A percentile compares a stretch with the other conserved stretches of the same genome.
Conservation (phyloP, 23 tunicate genomes). For the Halocynthia aurantium region DNA sequence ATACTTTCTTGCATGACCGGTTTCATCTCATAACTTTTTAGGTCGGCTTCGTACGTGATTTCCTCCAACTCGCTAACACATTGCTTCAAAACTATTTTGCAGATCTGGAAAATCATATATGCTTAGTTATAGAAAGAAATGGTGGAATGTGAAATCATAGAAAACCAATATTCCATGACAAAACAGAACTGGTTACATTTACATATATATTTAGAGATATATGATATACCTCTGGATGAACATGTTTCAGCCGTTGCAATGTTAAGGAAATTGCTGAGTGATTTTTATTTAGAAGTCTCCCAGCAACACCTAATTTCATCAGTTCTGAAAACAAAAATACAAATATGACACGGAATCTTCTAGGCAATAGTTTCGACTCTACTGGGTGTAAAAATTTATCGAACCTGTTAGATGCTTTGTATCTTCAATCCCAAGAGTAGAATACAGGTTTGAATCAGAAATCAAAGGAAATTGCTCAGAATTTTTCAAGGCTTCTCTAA, state of each 20-base stretch:
- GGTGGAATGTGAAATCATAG: no score
- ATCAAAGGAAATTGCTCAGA: background rate
- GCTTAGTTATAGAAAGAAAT: no score
- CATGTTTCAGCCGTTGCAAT: background rate
- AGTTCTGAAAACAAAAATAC: conserved; percentile 21
- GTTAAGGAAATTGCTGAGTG: background rate
- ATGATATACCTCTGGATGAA: background rate
- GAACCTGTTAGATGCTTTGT: conserved; percentile 8
- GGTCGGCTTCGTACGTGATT: conserved; percentile 5
- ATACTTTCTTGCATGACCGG: conserved; percentile 63
- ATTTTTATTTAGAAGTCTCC: conserved; percentile 17
- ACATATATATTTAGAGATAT: background rate
- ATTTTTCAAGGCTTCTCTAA: background rate
- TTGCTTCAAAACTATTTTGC: conserved; percentile 20
- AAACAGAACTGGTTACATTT: no score
- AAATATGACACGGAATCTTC: background rate
- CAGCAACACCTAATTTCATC: conserved; percentile 27
- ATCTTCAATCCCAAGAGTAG: background rate
- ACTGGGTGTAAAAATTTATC: background rate
- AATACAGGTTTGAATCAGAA: conserved; percentile 1
- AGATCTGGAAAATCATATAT: conserved; percentile 6
- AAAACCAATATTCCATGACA: background rate
- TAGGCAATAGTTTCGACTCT: no score
- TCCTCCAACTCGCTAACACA: conserved; percentile 36
- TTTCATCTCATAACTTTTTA: conserved; percentile 26